Conservation (phyloP, 2,888 invertebrate genomes). For the Habrosyne pyritoides region DNA sequence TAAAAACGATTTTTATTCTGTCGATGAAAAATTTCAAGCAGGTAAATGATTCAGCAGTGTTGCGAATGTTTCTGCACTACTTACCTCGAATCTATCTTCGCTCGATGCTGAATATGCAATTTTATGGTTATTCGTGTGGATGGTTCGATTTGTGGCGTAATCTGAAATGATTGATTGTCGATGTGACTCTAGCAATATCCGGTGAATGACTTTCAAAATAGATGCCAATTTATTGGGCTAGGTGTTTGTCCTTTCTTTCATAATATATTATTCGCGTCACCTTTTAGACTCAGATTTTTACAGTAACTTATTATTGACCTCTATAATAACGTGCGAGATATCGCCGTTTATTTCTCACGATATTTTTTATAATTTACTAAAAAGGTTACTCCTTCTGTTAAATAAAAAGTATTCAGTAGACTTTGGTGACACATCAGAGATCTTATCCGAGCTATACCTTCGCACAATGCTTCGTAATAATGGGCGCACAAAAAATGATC, state of each 20-base stretch:
- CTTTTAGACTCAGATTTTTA: slow-evolving; percentile 13
- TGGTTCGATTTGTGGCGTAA: slow-evolving; percentile 66
- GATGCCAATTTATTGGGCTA: slow-evolving; percentile 48
- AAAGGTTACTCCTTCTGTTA: slow-evolving; percentile 72
- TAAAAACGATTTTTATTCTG: slow-evolving; percentile 49
- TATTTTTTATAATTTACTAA: slow-evolving; percentile 56
- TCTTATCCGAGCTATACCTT: slow-evolving; percentile 79
- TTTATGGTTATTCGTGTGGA: slow-evolving; percentile 65
- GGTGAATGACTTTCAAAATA: slow-evolving; percentile 56
- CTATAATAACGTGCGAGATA: slow-evolving; percentile 25
- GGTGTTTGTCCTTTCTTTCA: slow-evolving; percentile 30
- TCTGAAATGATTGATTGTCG: slow-evolving; percentile 65
- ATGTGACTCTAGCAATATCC: slow-evolving; percentile 55
- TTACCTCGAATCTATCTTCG: slow-evolving; percentile 60
- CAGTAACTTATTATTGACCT: slow-evolving; percentile 27
- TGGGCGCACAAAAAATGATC: slow-evolving; percentile 78
- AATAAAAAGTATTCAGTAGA: slow-evolving; percentile 66
- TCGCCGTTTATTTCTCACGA: slow-evolving; percentile 51
- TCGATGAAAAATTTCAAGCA: slow-evolving; percentile 44
- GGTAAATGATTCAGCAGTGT: slow-evolving; percentile 60
- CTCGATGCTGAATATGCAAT: slow-evolving; percentile 64
- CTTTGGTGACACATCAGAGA: slow-evolving; percentile 79
- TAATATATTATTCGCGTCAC: not conserved
- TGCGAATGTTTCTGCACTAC: slow-evolving; percentile 59
- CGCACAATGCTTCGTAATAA: slow-evolving; percentile 78